These are phyloP conservation scores for Anaspis maculata DNA, from an alignment of 2,888 invertebrate species.

Conservation along the genomic window DNA sequence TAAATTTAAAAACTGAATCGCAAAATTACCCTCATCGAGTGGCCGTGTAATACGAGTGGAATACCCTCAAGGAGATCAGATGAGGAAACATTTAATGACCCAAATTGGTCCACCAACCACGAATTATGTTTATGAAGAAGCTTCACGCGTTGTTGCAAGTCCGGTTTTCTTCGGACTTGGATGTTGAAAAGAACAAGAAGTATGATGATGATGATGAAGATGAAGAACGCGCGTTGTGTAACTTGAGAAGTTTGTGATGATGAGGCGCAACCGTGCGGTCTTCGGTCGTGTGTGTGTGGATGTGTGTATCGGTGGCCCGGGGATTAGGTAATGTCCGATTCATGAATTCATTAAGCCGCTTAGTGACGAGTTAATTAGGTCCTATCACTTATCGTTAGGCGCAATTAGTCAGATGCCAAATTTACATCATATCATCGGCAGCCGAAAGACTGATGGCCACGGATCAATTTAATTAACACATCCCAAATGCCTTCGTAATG, in stretches of 20 bases:
- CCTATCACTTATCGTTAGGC: conserved; percentile 32
- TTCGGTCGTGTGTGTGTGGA: not conserved
- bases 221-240: conserved; percentile 4
- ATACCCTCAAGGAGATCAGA: too few relatives aligned
- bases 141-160: conserved; percentile 8
- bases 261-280: conserved; percentile 1
- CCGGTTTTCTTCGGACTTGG: conserved; percentile 11
- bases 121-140: conserved; percentile 1
- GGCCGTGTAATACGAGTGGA: too few relatives aligned
- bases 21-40: too few relatives aligned
- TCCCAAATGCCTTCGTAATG: too few relatives aligned
- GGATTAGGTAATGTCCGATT: conserved; percentile 32
- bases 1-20: too few relatives aligned
- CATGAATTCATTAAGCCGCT: conserved; percentile 36
- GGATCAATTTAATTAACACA: conserved; percentile 26
- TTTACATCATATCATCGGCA: conserved; percentile 23
- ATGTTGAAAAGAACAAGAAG: too few relatives aligned
- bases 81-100: conserved; percentile 8
- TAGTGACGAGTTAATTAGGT: conserved; percentile 35
- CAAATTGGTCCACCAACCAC: conserved; percentile 9
- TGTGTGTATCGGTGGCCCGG: conserved; percentile 18
- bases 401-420: conserved; percentile 34
- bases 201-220: not conserved
- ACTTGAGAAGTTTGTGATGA: conserved; percentile 14
- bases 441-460: conserved; percentile 22